These are phyloP conservation scores for Geopemphigus sp. DNA, from an alignment of 1,140 invertebrate species.

Conservation along the genomic window DNA sequence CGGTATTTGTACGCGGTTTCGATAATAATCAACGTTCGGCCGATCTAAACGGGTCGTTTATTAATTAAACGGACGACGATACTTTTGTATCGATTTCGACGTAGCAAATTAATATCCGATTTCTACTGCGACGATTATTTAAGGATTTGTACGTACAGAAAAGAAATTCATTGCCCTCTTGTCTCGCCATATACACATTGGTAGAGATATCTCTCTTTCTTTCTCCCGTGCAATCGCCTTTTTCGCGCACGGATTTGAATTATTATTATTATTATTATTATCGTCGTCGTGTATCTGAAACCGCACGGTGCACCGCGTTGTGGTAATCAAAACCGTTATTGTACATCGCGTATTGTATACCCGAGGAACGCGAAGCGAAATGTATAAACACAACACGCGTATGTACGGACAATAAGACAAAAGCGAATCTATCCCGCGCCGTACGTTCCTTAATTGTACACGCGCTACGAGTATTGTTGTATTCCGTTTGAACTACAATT, in stretches of 20 bases:
- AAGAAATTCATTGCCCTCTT: not conserved
- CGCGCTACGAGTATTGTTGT: not conserved
- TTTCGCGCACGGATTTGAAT: slow-evolving; percentile 15
- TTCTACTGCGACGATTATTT: not conserved
- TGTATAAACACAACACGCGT: not conserved
- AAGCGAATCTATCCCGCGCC: not conserved
- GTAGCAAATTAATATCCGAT: slow-evolving; percentile 4
- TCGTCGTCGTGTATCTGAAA: not conserved
- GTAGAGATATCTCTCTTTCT: not conserved
- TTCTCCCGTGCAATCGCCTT: not conserved
- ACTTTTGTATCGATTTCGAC: not conserved
- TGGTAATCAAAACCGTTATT: not conserved
- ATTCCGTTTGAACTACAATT: not conserved
- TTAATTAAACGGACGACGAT: not conserved
- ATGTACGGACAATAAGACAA: not conserved
- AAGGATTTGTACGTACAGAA: not conserved
- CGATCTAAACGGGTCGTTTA: not conserved
- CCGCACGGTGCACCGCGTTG: not conserved
- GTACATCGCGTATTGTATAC: not conserved
- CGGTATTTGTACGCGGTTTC: not conserved
- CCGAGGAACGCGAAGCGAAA: not conserved
- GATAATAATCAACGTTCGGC: not conserved
- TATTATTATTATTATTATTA: slow-evolving; percentile 1
- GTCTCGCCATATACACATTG: not conserved
- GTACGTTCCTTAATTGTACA: not conserved